Conservation (phyloP, 2,113 vertebrate species). For the Peromyscus californicus region DNA sequence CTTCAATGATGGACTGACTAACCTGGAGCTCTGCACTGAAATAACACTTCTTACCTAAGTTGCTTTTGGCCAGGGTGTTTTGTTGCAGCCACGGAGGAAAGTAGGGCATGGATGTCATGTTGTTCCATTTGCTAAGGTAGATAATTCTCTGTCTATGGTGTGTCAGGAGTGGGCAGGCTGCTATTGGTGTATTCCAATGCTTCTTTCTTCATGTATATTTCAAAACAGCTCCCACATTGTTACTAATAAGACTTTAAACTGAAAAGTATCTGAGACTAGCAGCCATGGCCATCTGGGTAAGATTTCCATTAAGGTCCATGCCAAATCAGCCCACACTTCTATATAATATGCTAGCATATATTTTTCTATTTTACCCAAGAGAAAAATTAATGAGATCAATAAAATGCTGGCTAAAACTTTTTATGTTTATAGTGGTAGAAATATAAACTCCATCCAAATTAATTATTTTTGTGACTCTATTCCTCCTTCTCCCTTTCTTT, state of each 20-base stretch:
- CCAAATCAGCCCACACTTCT: neutral
- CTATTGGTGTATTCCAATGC: neutral
- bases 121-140: neutral
- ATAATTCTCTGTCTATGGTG: neutral
- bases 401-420: neutral
- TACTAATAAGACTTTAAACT: neutral
- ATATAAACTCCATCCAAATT: neutral
- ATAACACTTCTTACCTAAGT: neutral
- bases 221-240: neutral
- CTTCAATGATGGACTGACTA: neutral
- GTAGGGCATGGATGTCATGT: no score
- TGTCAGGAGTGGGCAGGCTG: neutral
- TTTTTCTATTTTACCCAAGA: conserved; percentile 1
- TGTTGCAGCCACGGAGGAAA: neutral
- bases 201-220: neutral
- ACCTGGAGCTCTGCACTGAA: neutral
- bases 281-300: neutral
- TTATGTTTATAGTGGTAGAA: neutral
- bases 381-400: neutral
- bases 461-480: neutral
- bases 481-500: neutral
- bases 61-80: neutral
- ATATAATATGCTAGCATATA: neutral
- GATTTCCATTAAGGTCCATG: neutral
- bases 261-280: neutral